These are phyloP conservation scores for Desoria tigrina DNA, from an alignment of 2,888 invertebrate genomes.

Conservation along the genomic window DNA sequence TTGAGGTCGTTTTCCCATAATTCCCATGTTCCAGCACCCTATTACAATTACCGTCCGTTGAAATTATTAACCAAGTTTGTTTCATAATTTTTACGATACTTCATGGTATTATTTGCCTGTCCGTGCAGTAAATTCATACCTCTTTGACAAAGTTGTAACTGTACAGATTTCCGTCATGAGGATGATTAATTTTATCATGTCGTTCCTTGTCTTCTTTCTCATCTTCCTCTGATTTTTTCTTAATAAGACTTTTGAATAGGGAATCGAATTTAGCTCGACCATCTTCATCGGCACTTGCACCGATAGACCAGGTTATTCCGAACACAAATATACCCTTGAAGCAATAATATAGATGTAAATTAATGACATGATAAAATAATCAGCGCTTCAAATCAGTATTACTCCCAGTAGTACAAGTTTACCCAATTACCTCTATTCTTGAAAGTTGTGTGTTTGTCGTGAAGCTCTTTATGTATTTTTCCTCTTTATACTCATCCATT, in stretches of 20 bases:
- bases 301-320: conserved; percentile 82
- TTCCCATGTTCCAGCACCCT: conserved; percentile 91
- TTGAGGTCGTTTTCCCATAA: conserved; percentile 83
- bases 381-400: conserved; percentile 81
- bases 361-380: too few species aligned
- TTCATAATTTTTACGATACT: too few species aligned
- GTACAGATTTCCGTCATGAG: conserved; percentile 79
- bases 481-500: too few species aligned
- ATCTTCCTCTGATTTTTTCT: conserved; percentile 69
- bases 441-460: conserved; percentile 69
- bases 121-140: too few species aligned
- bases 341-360: too few species aligned
- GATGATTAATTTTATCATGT: conserved; percentile 85
- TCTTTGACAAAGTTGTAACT: conserved; percentile 90
- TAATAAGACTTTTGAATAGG: conserved; percentile 74
- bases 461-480: conserved; percentile 61
- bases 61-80: too few species aligned
- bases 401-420: conserved; percentile 69
- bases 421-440: conserved; percentile 63
- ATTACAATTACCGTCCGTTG: too few species aligned
- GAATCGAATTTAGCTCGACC: conserved; percentile 75
- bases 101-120: too few species aligned
- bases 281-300: conserved; percentile 72
- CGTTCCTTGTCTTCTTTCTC: conserved; percentile 85
- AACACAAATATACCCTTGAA: too few species aligned